Evolutionary conservation across 2,113 vertebrate genomes (phyloP).

Genomic region (Lepidothrix coronata): DNA sequence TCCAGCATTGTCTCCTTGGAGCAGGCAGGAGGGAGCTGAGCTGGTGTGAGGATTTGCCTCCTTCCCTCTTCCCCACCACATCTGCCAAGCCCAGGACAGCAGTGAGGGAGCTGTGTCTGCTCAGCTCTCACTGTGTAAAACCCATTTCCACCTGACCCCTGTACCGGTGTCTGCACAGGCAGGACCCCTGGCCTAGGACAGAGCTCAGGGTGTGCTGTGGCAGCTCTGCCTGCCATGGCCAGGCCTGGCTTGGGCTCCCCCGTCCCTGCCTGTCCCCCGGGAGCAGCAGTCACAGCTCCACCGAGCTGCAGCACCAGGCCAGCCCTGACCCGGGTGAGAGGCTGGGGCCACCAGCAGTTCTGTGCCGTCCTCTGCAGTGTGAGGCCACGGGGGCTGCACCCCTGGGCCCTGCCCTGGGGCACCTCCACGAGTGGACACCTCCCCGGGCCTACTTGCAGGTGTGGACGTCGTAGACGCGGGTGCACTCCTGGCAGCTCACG

Average conservation of each 20-base stretch:
- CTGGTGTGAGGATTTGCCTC: background rate
- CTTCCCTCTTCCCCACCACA: background rate
- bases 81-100: background rate
- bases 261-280: background rate
- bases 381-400: background rate
- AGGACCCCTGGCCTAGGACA: background rate
- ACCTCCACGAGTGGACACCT: background rate
- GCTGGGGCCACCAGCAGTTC: background rate
- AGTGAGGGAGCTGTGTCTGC: background rate
- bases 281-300: background rate
- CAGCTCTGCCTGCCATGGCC: background rate
- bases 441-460: conserved; percentile 88
- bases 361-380: background rate
- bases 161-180: rapidly evolving
- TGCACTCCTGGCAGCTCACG: conserved; percentile 96
- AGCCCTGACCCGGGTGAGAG: background rate
- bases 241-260: background rate
- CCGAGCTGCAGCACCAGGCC: background rate
- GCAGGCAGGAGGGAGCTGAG: background rate
- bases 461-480: conserved; percentile 93
- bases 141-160: background rate
- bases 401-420: background rate
- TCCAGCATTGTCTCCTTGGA: background rate
- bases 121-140: background rate
- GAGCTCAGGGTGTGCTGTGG: background rate